Evolutionary conservation across 2,797 vertebrate species (phyloP).

Genomic region (Coendou prehensilis): DNA sequence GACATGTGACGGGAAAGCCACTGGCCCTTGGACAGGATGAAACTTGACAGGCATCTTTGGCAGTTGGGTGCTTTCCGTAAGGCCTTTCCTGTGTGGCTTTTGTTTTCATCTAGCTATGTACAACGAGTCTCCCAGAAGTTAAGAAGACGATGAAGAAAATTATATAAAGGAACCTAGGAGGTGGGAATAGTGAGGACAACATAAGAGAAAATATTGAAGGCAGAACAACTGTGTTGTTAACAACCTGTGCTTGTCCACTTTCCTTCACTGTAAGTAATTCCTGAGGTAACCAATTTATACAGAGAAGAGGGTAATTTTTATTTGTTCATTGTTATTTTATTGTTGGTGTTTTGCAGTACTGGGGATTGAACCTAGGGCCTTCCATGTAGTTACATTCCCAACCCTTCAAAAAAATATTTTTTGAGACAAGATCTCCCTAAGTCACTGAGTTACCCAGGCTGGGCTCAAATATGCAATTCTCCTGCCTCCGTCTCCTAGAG

Average conservation of each 20-base stretch:
- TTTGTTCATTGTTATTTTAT: not conserved
- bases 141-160: not conserved
- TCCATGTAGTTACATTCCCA: not conserved
- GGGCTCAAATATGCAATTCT: not conserved
- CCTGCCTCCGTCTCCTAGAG: not conserved
- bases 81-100: not conserved
- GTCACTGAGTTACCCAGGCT: not conserved
- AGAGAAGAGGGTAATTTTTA: not conserved
- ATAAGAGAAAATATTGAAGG: not conserved
- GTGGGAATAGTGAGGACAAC: too few species aligned
- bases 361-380: not conserved
- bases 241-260: not conserved
- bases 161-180: not conserved
- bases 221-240: not conserved
- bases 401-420: not conserved
- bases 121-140: not conserved
- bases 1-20: not conserved
- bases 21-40: not conserved
- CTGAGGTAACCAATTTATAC: not conserved
- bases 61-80: not conserved
- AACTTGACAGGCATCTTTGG: not conserved
- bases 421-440: not conserved
- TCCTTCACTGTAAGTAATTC: not conserved
- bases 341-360: not conserved
- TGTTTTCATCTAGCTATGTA: not conserved